Base-by-base conservation (phyloP, 2,797 vertebrate species). In the Dallia pectoralis region DNA sequence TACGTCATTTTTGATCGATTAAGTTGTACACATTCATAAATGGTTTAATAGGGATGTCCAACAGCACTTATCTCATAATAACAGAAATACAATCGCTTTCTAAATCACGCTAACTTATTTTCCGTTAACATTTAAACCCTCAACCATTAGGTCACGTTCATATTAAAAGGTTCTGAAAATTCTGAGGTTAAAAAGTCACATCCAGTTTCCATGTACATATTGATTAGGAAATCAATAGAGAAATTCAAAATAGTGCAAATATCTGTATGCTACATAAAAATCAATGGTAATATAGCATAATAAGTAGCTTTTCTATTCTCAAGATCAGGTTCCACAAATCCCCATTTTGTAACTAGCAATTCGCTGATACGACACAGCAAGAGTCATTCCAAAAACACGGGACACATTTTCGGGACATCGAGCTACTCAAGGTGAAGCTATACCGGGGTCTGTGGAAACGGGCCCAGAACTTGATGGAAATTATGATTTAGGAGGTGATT, bases 361-460 rank as follows among this genome's bases (percentile, higher is more conserved):
- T 36, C 33, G 9, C 51, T 19, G 51, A 11, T n/a, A 53, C 51
- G 18, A n/a, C 15, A 30, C 61, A 63, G 61, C 29, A 16, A 16
- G 27, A 87, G 33, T 7, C 33, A 36, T 36, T 36, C 33, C 7
- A 36, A 36, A 84, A 91, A 89, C 85, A 89, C n/a, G n/a, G n/a
- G 84, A 83, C 87, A 36, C 5, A 67, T 9, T 61, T 79, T n/a
- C 79, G 74, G 64, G 68, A 81, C 1, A 75, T 30, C 79, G 27
- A 82, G 80, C 75, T 62, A 74, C 78, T 83, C 83, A 83, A 84
- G 84, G 81, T 85, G 87, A 89, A 83, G 77, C 77, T 74, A 75
- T n/a, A n/a, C n/a, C n/a, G 1, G 82, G 88, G 88, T 87, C 87
- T 83, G 86, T 86, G 89, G 89, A 88, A 93, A 86, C 94, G 93